Base-by-base conservation (phyloP, 2,888 invertebrate genomes). In the Dione juno region DNA sequence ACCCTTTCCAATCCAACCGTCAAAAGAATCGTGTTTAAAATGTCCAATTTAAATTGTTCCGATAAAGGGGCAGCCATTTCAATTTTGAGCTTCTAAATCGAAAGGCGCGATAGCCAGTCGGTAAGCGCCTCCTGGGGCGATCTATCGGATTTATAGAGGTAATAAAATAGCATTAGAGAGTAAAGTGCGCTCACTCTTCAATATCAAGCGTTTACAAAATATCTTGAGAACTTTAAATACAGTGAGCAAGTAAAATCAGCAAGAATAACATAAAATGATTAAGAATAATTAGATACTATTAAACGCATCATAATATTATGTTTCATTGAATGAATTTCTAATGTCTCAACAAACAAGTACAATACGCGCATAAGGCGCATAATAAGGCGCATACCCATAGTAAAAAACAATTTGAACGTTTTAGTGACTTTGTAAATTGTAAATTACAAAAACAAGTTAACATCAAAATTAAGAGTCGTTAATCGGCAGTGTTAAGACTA, bases 51-150 rank as follows among this genome's bases (percentile, higher is more conserved):
- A 89, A 90, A 90, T 85, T 84, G 85, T 77, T 77, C 80, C 82
- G 81, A 89, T 88, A 89, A 88, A 86, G 84, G 90, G 85, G 84
- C 83, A 78, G 76, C 89, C 84, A 84, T 90, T 92, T 87, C 90
- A 88, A 92, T 91, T 92, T 90, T 90, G 86, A 90, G 82, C 85
- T 85, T 84, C 84, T 87, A 88, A 90, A 89, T 88, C 85, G 87
- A 85, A 89, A 84, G 84, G 78, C 79, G 82, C 90, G 89, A 89
- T 90, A 88, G 90, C 88, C 89, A 85, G 84, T 88, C 84, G 79
- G 80, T 78, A 84, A 84, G 82, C 86, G 87, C 88, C 88, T 90
- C 90, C 87, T 82, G 91, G 91, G 89, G 89, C 88, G 88, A 86
- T 88, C 88, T 81, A 81, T 84, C 83, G 85, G 86, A 90, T 92